Base-by-base conservation (phyloP, 1,140 invertebrate species). In the Zelostemma sp. region DNA sequence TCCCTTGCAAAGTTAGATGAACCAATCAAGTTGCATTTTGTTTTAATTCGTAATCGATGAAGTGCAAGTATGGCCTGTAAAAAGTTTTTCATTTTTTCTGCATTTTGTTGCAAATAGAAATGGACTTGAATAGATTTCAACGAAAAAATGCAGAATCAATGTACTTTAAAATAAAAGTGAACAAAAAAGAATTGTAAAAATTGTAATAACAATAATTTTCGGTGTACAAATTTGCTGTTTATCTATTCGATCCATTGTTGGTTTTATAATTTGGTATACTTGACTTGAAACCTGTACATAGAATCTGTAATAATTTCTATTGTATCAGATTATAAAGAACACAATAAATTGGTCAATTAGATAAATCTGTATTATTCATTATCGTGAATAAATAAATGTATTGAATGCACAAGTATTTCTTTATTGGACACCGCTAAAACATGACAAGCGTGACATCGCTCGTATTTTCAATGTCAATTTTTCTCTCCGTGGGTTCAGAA, bases 401-500 rank as follows among this genome's bases (percentile, higher is more conserved):
- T 25, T 25, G 8, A 25, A 25, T 25, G 8, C 21, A 25, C 3
- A 25, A 25, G 3, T 3, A 25, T 25, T 8, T 25, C 8, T 25
- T 25, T 25, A 25, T 25, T 25, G 3, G 8, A 25, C 3, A 15
- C 40, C 12, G 35, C 14, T 38, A 38, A 15, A 67, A 74, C 6
- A 74, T 33, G 8, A 65, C 68, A 21, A 65, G 48, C 9, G 64
- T 70, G 4, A 47, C 59, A 38, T 69, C 67, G 25, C 47, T 53
- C 4, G 62, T 47, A 28, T 59, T 60, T 14, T 53, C 64, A 6
- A 73, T 62, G 35, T 68, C 57, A 38, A 75, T 68, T 15, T 65
- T 47, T 12, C 63, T 72, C 46, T 68, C 70, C 12, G 55, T 15
- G 9, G 59, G 60, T 46, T 71, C 55, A 15, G 48, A 31, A 14